A percentile compares a stretch with the other conserved stretches of the same genome.
These are phyloP conservation scores for Amblyopsis hoosieri DNA, from an alignment of 2,797 vertebrate genomes.

Conservation along the genomic window DNA sequence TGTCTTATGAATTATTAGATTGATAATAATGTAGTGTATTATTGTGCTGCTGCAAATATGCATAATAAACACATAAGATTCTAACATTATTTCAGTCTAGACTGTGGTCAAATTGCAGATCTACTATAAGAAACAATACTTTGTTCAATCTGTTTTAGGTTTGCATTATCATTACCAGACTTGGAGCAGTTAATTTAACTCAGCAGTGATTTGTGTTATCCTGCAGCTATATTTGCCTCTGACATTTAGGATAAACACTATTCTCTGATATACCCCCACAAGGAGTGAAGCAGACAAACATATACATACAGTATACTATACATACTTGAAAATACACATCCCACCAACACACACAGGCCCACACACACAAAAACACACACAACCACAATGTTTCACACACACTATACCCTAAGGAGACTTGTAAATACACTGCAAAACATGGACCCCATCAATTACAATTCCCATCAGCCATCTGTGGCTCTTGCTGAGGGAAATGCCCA, in stretches of 20 bases:
- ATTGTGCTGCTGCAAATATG: slow-evolving; percentile 10
- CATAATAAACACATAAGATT: slow-evolving; percentile 15
- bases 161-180: slow-evolving; percentile 55
- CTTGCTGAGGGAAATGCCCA: slow-evolving; percentile 33
- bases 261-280: slow-evolving; percentile 30
- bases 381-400: slow-evolving; percentile 6
- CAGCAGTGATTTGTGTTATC: slow-evolving; percentile 59
- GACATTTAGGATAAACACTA: slow-evolving; percentile 58
- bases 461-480: slow-evolving; percentile 15
- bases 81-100: neutral
- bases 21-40: neutral
- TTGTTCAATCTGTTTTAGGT: slow-evolving; percentile 62
- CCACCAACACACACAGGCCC: slow-evolving; percentile 9
- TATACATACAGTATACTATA: slow-evolving; percentile 12
- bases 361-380: slow-evolving; percentile 9
- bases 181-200: slow-evolving; percentile 64
- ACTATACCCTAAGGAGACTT: neutral
- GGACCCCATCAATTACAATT: slow-evolving; percentile 22
- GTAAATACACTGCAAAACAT: slow-evolving; percentile 2
- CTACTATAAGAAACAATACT: slow-evolving; percentile 31
- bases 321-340: slow-evolving; percentile 11
- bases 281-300: slow-evolving; percentile 2
- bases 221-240: slow-evolving; percentile 49
- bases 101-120: slow-evolving; percentile 32
- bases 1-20: neutral